Evolutionary conservation across 2,888 invertebrate species (phyloP).

Genomic region (Cosmopolites sordidus): DNA sequence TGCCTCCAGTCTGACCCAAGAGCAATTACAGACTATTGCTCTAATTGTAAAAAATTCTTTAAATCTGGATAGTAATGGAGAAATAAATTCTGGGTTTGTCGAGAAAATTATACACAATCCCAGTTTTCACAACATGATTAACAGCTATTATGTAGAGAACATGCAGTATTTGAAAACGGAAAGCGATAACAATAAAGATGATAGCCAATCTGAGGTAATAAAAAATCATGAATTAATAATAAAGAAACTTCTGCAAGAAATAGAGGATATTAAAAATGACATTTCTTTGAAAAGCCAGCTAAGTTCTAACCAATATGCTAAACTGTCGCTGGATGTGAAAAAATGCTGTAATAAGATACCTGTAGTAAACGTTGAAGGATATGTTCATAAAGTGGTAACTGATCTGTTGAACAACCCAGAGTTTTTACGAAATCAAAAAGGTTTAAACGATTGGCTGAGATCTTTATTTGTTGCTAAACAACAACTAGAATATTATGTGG

Average conservation of each 20-base stretch:
- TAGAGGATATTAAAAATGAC: constrained; percentile 55
- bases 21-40: constrained; percentile 46
- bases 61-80: constrained; percentile 4
- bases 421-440: constrained; percentile 45
- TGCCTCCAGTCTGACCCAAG: constrained; percentile 37
- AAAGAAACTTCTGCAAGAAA: constrained; percentile 41
- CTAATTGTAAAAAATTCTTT: constrained; percentile 40
- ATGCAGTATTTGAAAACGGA: constrained; percentile 2
- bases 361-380: constrained; percentile 40
- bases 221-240: constrained; percentile 32
- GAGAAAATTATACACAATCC: constrained; percentile 43
- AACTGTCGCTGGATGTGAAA: constrained; percentile 33
- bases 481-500: constrained; percentile 56
- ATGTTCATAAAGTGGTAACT: constrained; percentile 37
- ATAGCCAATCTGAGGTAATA: constrained; percentile 14
- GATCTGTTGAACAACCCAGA: constrained; percentile 40
- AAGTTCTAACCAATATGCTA: constrained; percentile 29
- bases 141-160: constrained; percentile 22
- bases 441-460: constrained; percentile 57
- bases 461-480: constrained; percentile 60
- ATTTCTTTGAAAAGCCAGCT: constrained; percentile 39
- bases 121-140: constrained; percentile 34
- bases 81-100: constrained; percentile 43
- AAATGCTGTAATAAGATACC: constrained; percentile 39
- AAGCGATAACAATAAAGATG: constrained; percentile 9